Conservation (phyloP, 2,888 invertebrate genomes). For the Patella ulyssiponensis region DNA sequence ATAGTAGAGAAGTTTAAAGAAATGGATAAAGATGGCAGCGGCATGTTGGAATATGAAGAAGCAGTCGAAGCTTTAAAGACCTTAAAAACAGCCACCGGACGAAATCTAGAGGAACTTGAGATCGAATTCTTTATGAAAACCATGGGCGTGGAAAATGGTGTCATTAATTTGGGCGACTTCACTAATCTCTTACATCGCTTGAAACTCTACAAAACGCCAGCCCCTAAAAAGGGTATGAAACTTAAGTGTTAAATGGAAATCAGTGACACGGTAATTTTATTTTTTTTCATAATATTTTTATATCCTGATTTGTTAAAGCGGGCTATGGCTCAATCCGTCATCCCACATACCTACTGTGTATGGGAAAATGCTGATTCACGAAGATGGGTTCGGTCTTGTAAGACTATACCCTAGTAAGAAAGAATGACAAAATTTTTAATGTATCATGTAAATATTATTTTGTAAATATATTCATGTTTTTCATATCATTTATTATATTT, state of each 20-base stretch:
- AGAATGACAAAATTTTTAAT: no score
- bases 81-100: conserved; percentile 61
- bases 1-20: conserved; percentile 66
- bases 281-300: no score
- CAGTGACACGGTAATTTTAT: background rate
- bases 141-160: conserved; percentile 61
- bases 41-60: conserved; percentile 65
- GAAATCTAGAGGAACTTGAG: conserved; percentile 62
- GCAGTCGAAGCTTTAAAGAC: conserved; percentile 59
- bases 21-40: conserved; percentile 66
- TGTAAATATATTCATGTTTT: no score
- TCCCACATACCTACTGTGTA: no score
- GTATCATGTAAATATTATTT: no score
- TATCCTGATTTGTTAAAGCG: no score
- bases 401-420: no score
- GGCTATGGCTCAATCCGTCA: no score
- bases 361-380: no score
- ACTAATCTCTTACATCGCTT: conserved; percentile 64
- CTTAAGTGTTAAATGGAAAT: background rate
- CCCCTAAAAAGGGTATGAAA: background rate
- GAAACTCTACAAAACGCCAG: conserved; percentile 63
- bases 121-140: conserved; percentile 69
- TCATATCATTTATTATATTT: no score
- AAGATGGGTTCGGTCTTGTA: no score
- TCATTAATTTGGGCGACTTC: conserved; percentile 67